Conservation (phyloP, 2,888 invertebrate species). For the Colletes collaris region DNA sequence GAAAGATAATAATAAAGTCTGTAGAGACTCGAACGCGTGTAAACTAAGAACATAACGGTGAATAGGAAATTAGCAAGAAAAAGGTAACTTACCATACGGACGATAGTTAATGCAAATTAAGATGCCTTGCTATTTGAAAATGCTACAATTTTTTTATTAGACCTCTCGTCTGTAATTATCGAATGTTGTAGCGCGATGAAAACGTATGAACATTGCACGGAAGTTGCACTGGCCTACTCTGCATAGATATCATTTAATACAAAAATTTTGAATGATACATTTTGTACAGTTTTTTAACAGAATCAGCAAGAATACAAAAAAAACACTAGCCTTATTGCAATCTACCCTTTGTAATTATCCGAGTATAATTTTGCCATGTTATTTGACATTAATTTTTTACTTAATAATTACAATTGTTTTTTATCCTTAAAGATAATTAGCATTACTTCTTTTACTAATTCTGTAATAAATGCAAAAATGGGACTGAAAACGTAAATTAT, state of each 20-base stretch:
- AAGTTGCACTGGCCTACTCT: conserved; percentile 54
- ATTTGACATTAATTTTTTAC: not conserved
- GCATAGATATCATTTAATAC: conserved; percentile 26
- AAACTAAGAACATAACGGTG: conserved; percentile 20
- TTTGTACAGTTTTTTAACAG: conserved; percentile 53
- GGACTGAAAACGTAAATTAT: conserved; percentile 34
- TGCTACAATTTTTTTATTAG: conserved; percentile 26
- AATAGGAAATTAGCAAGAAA: conserved; percentile 17
- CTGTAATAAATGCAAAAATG: conserved; percentile 25
- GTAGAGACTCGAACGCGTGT: conserved; percentile 25
- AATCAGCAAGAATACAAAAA: conserved; percentile 14
- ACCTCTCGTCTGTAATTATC: conserved; percentile 17
- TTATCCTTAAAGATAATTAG: not conserved
- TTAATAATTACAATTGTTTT: conserved; percentile 3
- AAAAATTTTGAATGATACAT: conserved; percentile 23
- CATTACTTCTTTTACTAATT: conserved; percentile 30
- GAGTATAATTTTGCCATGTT: conserved; percentile 9
- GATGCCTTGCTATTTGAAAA: conserved; percentile 47
- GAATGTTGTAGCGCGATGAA: conserved; percentile 13
- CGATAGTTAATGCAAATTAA: conserved; percentile 38
- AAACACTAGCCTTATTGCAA: conserved; percentile 11
- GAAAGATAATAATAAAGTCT: conserved; percentile 24
- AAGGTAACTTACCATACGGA: conserved; percentile 2
- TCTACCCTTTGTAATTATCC: conserved; percentile 19
- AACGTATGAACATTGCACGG: conserved; percentile 12